These are phyloP conservation scores for Acanthopagrus latus DNA, from an alignment of 2,797 vertebrate species.

Conservation along the genomic window DNA sequence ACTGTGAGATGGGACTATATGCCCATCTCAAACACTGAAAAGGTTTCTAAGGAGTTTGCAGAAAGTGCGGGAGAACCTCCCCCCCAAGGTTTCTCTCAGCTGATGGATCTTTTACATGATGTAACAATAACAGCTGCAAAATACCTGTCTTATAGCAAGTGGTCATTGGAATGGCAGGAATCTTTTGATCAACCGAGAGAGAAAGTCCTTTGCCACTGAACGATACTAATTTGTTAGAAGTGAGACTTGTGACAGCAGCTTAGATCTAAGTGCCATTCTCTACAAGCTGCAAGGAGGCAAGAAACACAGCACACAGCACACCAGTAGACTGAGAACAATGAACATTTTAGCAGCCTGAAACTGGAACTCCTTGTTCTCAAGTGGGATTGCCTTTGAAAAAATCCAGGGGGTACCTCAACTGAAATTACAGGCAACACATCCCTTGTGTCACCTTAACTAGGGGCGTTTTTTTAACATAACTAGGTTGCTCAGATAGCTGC, in stretches of 20 bases:
- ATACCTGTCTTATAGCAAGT: not conserved
- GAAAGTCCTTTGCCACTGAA: constrained; percentile 2
- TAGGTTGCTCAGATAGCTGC: constrained; percentile 2
- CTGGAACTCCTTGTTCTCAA: constrained; percentile 1
- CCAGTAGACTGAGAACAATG: constrained; percentile 5
- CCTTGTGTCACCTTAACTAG: not conserved
- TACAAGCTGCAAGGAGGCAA: not conserved
- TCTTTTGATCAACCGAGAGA: not conserved
- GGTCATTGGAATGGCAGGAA: not conserved
- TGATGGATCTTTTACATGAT: not conserved
- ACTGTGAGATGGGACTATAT: too few species aligned
- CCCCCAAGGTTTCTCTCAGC: not conserved
- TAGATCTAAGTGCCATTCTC: not conserved
- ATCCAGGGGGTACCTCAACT: not conserved
- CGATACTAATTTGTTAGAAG: not conserved
- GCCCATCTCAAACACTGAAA: not conserved
- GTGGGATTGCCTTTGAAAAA: not conserved
- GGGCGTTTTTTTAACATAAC: constrained; percentile 26
- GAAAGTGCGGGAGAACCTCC: not conserved
- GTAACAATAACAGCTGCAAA: not conserved
- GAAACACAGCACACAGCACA: not conserved
- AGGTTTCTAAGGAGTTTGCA: constrained; percentile 3
- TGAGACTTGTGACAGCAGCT: not conserved
- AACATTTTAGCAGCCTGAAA: not conserved
- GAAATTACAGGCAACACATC: not conserved